Conservation (phyloP, 2,797 vertebrate genomes). For the Leptatherina wallacei region DNA sequence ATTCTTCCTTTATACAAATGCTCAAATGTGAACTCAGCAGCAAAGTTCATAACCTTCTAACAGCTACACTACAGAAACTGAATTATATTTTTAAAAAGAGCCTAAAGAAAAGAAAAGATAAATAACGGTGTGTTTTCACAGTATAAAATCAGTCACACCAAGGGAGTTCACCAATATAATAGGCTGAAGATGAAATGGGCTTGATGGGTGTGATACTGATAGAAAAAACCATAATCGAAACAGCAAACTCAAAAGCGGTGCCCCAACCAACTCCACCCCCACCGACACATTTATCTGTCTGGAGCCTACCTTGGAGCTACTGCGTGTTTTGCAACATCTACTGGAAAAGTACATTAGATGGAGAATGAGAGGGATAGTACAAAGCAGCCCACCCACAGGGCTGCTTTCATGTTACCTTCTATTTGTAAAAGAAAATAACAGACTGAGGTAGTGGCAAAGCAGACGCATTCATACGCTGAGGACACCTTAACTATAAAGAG, state of each 20-base stretch:
- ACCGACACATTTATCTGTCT: constrained; percentile 78
- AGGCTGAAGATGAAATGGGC: constrained; percentile 18
- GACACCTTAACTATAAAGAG: constrained; percentile 70
- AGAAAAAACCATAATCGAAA: constrained; percentile 62
- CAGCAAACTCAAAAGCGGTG: constrained; percentile 32
- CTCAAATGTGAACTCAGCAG: constrained; percentile 12
- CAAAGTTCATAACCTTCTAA: constrained; percentile 24
- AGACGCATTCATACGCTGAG: constrained; percentile 78
- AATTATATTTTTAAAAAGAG: background rate
- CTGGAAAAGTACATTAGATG: constrained; percentile 77
- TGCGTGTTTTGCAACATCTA: constrained; percentile 65
- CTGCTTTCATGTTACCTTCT: constrained; percentile 69
- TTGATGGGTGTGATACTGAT: constrained; percentile 33
- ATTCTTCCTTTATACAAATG: constrained; percentile 31
- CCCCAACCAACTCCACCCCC: background rate
- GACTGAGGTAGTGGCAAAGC: constrained; percentile 68
- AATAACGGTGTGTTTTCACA: constrained; percentile 25
- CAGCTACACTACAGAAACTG: background rate
- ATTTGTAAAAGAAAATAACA: constrained; percentile 65
- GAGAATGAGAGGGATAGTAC: constrained; percentile 60
- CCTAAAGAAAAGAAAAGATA: background rate
- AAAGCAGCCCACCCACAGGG: constrained; percentile 74
- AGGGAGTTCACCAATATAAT: constrained; percentile 19
- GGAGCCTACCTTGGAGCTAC: constrained; percentile 68
- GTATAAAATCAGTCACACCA: constrained; percentile 21